Conservation (phyloP, 2,888 invertebrate genomes). For the Pristionchus fissidentatus region DNA sequence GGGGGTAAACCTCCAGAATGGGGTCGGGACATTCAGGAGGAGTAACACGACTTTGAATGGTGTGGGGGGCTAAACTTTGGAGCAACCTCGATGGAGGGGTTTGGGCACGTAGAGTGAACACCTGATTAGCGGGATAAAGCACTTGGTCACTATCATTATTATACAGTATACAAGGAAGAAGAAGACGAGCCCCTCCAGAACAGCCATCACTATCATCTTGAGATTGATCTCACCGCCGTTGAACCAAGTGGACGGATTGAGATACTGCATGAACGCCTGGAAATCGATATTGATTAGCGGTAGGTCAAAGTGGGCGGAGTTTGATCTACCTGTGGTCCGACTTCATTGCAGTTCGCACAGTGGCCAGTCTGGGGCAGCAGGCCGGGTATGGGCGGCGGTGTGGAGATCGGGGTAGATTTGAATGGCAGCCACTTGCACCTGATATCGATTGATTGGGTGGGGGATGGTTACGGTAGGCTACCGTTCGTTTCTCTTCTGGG, state of each 20-base stretch:
- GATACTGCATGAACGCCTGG: slow-evolving; percentile 45
- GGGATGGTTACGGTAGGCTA: not conserved
- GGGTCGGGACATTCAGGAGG: no score
- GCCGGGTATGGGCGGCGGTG: slow-evolving; percentile 2
- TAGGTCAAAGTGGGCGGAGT: not conserved
- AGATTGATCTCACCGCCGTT: slow-evolving; percentile 25
- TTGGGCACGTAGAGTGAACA: slow-evolving; percentile 62
- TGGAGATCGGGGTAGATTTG: slow-evolving; percentile 23
- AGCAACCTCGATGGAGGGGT: not conserved
- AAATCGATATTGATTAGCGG: not conserved
- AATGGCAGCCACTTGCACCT: slow-evolving; percentile 45
- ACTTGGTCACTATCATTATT: slow-evolving; percentile 63
- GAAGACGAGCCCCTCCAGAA: not conserved
- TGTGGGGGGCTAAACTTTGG: not conserved
- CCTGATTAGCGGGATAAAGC: slow-evolving; percentile 63
- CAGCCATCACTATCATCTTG: not conserved
- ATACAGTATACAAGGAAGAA: slow-evolving; percentile 4
- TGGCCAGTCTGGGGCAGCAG: slow-evolving; percentile 25
- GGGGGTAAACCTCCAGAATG: no score
- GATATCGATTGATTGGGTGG: not conserved
- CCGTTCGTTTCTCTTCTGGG: slow-evolving; percentile 55
- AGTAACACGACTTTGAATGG: not conserved
- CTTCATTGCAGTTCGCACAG: slow-evolving; percentile 17
- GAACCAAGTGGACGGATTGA: slow-evolving; percentile 44
- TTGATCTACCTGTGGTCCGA: slow-evolving; percentile 3